A percentile compares a stretch with the other conserved stretches of the same genome.
These are phyloP conservation scores for Chrysina gloriosa DNA, from an alignment of 2,888 invertebrate genomes.

Conservation along the genomic window DNA sequence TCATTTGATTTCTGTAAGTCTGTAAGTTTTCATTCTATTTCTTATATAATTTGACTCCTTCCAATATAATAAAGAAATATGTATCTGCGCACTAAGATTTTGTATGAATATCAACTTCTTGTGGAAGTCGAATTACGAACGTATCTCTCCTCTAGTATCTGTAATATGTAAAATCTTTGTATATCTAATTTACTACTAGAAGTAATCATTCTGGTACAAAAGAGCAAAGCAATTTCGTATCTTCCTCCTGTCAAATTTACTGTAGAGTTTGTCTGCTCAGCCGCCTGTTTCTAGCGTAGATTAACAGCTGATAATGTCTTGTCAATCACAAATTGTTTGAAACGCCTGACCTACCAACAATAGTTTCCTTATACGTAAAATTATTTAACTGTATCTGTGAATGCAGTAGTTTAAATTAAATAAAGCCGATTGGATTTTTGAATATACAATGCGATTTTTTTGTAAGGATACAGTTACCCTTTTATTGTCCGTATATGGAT, in stretches of 20 bases:
- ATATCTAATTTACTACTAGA: conserved; percentile 11
- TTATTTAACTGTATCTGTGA: conserved; percentile 24
- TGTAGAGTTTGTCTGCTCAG: not conserved
- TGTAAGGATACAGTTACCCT: not conserved
- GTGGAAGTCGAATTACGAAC: conserved; percentile 6
- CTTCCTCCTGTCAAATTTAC: conserved; percentile 21
- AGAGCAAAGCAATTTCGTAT: conserved; percentile 25
- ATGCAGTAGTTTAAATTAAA: conserved; percentile 15
- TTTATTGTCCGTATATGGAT: not conserved
- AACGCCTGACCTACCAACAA: conserved; percentile 6
- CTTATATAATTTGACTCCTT: too few species aligned
- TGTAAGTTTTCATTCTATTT: too few species aligned
- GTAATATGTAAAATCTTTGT: conserved; percentile 1
- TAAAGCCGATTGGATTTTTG: not conserved
- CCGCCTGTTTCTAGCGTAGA: conserved; percentile 16
- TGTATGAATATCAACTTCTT: too few species aligned
- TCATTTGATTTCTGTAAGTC: too few species aligned
- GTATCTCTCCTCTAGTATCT: conserved; percentile 10
- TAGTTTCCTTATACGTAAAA: conserved; percentile 22
- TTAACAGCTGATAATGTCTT: conserved; percentile 31
- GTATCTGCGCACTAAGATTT: too few species aligned
- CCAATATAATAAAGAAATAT: too few species aligned
- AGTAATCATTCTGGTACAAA: not conserved
- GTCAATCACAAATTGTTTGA: conserved; percentile 31
- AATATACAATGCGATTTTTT: conserved; percentile 6